phyloP scores from a whole-genome alignment of 2,797 vertebrate genomes.

The Phrynocephalus forsythii region DNA sequence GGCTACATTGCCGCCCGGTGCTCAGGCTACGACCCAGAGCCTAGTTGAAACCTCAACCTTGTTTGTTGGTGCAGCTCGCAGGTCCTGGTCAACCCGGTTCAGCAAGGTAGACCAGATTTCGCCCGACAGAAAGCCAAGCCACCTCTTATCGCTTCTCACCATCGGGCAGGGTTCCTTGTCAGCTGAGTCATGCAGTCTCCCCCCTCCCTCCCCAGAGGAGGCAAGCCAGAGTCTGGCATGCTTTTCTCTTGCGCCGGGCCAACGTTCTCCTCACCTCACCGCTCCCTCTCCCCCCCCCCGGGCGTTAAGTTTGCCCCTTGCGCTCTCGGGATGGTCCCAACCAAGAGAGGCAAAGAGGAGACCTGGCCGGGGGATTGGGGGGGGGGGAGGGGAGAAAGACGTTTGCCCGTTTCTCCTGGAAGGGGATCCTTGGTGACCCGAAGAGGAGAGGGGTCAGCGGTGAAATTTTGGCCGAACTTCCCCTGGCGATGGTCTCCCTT shows the following conservation, averaged over 20 bases:
- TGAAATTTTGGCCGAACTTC: too few relatives aligned
- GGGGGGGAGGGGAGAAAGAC: not conserved
- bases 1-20: not conserved
- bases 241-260: not conserved
- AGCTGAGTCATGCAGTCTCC: slow-evolving; percentile 14
- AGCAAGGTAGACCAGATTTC: slow-evolving; percentile 59
- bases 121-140: slow-evolving; percentile 6
- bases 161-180: slow-evolving; percentile 54
- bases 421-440: too few relatives aligned
- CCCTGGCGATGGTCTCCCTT: too few relatives aligned
- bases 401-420: not conserved
- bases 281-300: not conserved
- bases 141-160: slow-evolving; percentile 60
- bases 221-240: not conserved
- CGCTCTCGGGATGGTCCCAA: too few relatives aligned
- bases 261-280: not conserved
- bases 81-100: slow-evolving; percentile 40
- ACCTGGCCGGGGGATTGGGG: too few relatives aligned
- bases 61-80: too few relatives aligned
- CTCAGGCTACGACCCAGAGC: not conserved
- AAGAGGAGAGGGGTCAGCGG: too few relatives aligned
- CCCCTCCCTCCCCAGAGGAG: not conserved
- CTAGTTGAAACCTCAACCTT: not conserved
- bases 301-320: too few relatives aligned
- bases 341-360: too few relatives aligned